phyloP scores from a whole-genome alignment of 2,797 vertebrate genomes.

The Microcaecilia unicolor region DNA sequence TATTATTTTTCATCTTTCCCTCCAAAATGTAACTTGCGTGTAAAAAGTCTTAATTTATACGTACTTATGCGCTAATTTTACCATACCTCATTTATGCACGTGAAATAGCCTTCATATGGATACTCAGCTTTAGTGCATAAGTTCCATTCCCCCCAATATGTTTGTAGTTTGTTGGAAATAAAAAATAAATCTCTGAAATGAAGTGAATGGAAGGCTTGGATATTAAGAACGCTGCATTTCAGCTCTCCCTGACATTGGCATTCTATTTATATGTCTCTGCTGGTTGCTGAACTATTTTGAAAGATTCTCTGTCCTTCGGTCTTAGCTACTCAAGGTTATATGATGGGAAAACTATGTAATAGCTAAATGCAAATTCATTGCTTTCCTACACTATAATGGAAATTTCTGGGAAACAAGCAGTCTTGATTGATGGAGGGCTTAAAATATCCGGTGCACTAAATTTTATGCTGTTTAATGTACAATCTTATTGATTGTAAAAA shows the following conservation, averaged over 20 bases:
- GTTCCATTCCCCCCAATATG: no score
- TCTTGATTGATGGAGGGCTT: conserved; percentile 11
- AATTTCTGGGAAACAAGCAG: conserved; percentile 19
- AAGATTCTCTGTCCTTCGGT: conserved; percentile 16
- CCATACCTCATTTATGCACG: no score
- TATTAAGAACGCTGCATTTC: conserved; percentile 28
- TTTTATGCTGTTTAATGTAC: conserved; percentile 18
- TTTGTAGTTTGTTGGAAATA: no score
- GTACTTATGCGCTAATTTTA: no score
- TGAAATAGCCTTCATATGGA: no score
- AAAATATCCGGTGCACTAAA: conserved; percentile 17
- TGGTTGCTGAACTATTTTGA: conserved; percentile 14
- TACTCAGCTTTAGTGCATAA: no score
- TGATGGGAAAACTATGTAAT: conserved; percentile 24
- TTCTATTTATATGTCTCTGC: conserved; percentile 14
- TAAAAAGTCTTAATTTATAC: no score
- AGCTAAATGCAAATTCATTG: conserved; percentile 22
- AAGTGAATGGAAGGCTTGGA: conserved; percentile 12
- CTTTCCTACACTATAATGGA: conserved; percentile 24
- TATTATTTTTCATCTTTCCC: no score
- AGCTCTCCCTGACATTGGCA: conserved; percentile 7
- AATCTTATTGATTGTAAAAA: conserved; percentile 22
- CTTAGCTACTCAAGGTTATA: conserved; percentile 23
- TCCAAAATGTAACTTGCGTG: no score
- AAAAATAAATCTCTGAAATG: conserved; percentile 2